Evolutionary conservation across 1,140 invertebrate genomes (phyloP), one percentile per base, ranked within the genome.

Genomic region (Magallana ariakensis): DNA sequence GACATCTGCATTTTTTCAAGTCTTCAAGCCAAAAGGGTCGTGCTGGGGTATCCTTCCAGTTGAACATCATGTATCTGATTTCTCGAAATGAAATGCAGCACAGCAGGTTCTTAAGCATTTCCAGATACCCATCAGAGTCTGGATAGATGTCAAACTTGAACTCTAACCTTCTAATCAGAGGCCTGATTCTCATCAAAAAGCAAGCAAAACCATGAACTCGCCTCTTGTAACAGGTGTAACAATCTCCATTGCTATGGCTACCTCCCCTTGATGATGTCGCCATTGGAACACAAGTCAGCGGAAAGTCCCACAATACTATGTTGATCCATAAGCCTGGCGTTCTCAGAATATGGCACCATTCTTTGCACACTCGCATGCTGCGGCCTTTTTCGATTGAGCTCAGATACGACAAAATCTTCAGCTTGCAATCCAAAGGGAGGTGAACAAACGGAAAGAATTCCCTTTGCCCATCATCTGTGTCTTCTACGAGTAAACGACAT

Each of bases 91-190:
- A 87, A 22, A 91, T 66, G 11, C 87, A 87, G n/a, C 85, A 54
- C 53, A 93, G 62, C n/a, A 94, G 70, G 53, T 86, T 87, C 57
- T 93, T 87, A 0, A 94, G 62, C 54, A 91, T 89, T 8, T 89
- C 70, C 11, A 92, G 83, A 88, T 91, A 94, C 11, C 92, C 89
- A 85, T 93, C 92, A 53, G 87, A 87, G 19, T 87, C 54, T 80
- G 94, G 92, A 19, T 87, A 92, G 62, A 94, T 93, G 86, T 94
- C 93, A 85, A 93, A 93, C 66, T 92, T 91, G 86, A 94, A 94
- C 53, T 92, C 91, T 6, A 94, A 88, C 54, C 90, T 89, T 83
- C 89, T 89, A 22, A 94, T 70, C n/a, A 90, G 56, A 33, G 94
- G 93, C 55, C 85, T 87, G 13, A 94, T 87, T 1, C 19, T 75